Evolutionary conservation across 2,888 invertebrate genomes (phyloP).

Genomic region (Hyposoter didymator): DNA sequence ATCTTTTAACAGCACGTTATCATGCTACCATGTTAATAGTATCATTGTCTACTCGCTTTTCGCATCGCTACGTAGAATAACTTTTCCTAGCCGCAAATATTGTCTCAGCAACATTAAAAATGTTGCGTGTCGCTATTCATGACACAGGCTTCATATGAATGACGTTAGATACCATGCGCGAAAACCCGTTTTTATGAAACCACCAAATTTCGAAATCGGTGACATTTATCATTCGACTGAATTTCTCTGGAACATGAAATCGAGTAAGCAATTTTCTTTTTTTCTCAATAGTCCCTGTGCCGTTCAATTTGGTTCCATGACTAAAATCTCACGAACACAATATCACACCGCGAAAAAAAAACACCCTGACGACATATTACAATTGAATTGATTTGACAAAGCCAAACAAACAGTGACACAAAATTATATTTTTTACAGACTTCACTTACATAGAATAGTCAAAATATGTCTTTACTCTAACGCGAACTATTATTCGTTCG

Average conservation of each 20-base stretch:
- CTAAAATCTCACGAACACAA: too few species aligned
- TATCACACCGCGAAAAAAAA: too few species aligned
- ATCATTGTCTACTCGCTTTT: slow-evolving; percentile 11
- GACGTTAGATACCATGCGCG: neutral
- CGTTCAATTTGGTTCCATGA: neutral
- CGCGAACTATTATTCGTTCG: too few species aligned
- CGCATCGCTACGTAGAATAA: neutral
- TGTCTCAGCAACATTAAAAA: neutral
- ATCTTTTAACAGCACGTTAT: slow-evolving; percentile 50
- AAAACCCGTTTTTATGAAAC: neutral
- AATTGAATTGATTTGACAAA: too few species aligned
- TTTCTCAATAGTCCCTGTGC: neutral
- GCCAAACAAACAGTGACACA: too few species aligned
- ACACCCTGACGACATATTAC: too few species aligned
- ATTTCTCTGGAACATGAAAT: neutral
- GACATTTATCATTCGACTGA: neutral
- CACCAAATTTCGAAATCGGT: neutral
- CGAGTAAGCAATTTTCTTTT: neutral
- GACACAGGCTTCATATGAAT: neutral
- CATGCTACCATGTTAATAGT: slow-evolving; percentile 23
- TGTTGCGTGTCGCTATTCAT: neutral
- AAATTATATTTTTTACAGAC: too few species aligned
- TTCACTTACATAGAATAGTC: too few species aligned
- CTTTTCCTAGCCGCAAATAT: neutral
- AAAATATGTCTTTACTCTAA: too few species aligned